phyloP scores from a whole-genome alignment of 1,140 invertebrate species.

The Radopholus similis region DNA sequence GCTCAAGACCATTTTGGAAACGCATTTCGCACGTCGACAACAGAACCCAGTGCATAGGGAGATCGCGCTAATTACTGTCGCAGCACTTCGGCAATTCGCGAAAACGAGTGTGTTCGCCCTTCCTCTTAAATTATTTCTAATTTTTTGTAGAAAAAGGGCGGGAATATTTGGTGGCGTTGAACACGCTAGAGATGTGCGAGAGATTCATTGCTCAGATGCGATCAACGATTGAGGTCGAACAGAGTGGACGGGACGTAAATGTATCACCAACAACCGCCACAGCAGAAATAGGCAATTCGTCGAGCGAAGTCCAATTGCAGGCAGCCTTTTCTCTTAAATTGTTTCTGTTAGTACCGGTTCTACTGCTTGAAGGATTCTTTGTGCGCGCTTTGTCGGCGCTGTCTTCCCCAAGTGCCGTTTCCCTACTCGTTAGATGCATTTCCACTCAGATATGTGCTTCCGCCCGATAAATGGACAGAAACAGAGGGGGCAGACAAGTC shows the following conservation, averaged over 20 bases:
- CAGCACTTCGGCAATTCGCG: slow-evolving; percentile 24
- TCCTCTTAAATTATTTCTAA: not conserved
- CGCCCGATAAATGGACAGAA: not conserved
- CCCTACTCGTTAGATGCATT: slow-evolving; percentile 33
- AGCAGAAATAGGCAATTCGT: slow-evolving; percentile 18
- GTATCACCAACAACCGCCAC: too few species aligned
- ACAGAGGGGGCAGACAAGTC: too few species aligned
- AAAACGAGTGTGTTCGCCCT: slow-evolving; percentile 20
- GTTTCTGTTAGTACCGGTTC: too few species aligned
- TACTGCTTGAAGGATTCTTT: slow-evolving; percentile 47
- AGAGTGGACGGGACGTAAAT: too few species aligned
- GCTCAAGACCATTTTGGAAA: slow-evolving; percentile 38
- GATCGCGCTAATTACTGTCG: slow-evolving; percentile 25
- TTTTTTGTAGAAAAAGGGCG: slow-evolving; percentile 25
- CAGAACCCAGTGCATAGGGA: slow-evolving; percentile 25
- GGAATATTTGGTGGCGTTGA: slow-evolving; percentile 23
- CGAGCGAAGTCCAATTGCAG: slow-evolving; percentile 9
- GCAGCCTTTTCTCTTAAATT: too few species aligned
- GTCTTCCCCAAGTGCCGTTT: slow-evolving; percentile 41
- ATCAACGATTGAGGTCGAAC: too few species aligned
- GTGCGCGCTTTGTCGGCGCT: slow-evolving; percentile 48
- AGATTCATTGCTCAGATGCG: slow-evolving; percentile 27
- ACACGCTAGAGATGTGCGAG: slow-evolving; percentile 31
- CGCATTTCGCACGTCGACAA: slow-evolving; percentile 24
- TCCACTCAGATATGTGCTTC: slow-evolving; percentile 40